These are phyloP conservation scores for Lasioglossum zephyrum DNA, from an alignment of 2,888 invertebrate genomes.

Conservation along the genomic window DNA sequence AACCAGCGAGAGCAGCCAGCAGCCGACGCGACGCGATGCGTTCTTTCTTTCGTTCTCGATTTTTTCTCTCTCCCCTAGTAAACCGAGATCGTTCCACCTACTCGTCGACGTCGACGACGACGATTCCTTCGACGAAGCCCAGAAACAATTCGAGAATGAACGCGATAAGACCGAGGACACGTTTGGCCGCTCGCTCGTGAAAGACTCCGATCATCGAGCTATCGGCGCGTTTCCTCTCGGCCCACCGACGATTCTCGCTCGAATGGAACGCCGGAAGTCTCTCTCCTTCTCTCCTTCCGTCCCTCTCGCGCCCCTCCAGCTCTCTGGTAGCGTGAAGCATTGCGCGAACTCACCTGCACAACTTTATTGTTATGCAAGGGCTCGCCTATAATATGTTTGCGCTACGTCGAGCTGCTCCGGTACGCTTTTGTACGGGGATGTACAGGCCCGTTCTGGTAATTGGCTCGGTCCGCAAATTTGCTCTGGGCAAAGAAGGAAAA, in stretches of 20 bases:
- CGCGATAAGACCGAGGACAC: slow-evolving; percentile 49
- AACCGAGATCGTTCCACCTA: slow-evolving; percentile 27
- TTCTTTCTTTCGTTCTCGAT: neutral
- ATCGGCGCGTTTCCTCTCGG: slow-evolving; percentile 17
- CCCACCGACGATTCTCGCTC: slow-evolving; percentile 27
- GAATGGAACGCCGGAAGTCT: neutral
- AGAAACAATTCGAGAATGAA: slow-evolving; percentile 45
- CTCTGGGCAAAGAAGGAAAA: neutral
- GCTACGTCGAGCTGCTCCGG: neutral
- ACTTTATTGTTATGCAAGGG: slow-evolving; percentile 3
- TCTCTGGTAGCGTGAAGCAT: neutral
- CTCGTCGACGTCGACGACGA: neutral
- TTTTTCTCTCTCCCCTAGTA: neutral
- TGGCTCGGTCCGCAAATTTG: neutral
- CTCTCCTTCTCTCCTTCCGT: neutral
- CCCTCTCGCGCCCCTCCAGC: neutral
- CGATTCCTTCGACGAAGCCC: slow-evolving; percentile 18
- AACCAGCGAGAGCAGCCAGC: slow-evolving; percentile 6
- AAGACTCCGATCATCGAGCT: neutral
- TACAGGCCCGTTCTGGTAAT: neutral
- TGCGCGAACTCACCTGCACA: neutral
- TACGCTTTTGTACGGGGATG: neutral
- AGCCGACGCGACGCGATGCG: slow-evolving; percentile 25
- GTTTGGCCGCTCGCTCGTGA: slow-evolving; percentile 35
- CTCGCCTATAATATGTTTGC: neutral